phyloP scores from a whole-genome alignment of 2,888 invertebrate species.

The Oscheius sp. region DNA sequence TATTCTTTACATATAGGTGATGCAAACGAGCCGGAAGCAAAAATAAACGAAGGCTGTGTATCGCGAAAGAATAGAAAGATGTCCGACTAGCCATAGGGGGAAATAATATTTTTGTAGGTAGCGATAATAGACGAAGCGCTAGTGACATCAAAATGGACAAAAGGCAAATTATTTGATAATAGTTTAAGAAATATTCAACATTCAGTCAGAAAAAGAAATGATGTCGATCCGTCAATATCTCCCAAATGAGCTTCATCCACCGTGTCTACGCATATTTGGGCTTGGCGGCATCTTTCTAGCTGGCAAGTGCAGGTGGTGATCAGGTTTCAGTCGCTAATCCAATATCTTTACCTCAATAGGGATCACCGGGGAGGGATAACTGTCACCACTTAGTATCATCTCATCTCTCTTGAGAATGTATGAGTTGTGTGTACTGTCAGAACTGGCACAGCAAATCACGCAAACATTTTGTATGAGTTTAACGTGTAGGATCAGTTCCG shows the following conservation, averaged over 20 bases:
- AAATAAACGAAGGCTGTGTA: too few species aligned
- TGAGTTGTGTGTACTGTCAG: background rate
- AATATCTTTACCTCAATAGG: background rate
- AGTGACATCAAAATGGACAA: too few species aligned
- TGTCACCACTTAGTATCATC: background rate
- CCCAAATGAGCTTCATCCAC: too few species aligned
- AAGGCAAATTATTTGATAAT: too few species aligned
- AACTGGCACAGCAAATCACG: constrained; percentile 16
- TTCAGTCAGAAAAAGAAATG: too few species aligned
- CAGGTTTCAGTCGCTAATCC: constrained; percentile 16
- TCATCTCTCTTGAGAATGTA: background rate
- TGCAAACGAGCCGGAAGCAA: background rate
- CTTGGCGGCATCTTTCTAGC: constrained; percentile 18
- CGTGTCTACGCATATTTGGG: constrained; percentile 18
- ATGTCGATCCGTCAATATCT: too few species aligned
- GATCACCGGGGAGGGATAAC: constrained; percentile 8
- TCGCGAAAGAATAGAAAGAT: too few species aligned
- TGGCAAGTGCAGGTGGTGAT: constrained; percentile 22
- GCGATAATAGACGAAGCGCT: too few species aligned
- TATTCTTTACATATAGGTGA: background rate
- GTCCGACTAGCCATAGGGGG: too few species aligned
- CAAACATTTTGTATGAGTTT: constrained; percentile 21
- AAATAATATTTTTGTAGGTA: too few species aligned
- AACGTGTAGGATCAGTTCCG: constrained; percentile 12
- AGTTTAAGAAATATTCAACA: too few species aligned